phyloP scores from a whole-genome alignment of 2,797 vertebrate species.

The Pantherophis alleghaniensis region DNA sequence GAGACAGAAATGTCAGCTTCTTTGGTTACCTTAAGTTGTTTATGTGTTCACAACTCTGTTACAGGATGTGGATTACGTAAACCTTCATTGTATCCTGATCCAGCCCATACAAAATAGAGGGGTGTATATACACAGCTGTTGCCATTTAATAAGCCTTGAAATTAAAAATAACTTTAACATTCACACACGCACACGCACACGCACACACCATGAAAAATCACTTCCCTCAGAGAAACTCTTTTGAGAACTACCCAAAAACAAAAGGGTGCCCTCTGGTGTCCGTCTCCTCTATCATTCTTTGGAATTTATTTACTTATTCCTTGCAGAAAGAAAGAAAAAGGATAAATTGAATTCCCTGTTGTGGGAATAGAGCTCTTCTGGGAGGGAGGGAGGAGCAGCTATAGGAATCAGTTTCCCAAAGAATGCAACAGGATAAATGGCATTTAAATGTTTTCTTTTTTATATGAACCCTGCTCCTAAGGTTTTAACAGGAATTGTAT shows the following conservation, averaged over 20 bases:
- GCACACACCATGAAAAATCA: conserved; percentile 1
- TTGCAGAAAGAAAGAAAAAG: conserved; percentile 52
- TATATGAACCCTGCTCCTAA: not conserved
- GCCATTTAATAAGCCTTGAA: conserved; percentile 42
- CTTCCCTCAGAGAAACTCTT: conserved; percentile 14
- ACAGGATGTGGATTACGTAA: conserved; percentile 8
- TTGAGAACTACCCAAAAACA: conserved; percentile 49
- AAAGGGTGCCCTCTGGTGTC: conserved; percentile 75
- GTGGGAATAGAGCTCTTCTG: not conserved
- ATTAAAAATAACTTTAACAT: conserved; percentile 32
- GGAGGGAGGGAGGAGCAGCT: not conserved
- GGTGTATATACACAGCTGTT: conserved; percentile 38
- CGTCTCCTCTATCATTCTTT: conserved; percentile 60
- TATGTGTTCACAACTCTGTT: not conserved
- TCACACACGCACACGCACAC: not conserved
- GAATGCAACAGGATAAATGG: not conserved
- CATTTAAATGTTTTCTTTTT: not conserved
- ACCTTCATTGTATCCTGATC: not conserved
- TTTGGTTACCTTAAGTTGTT: not conserved
- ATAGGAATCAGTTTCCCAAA: not conserved
- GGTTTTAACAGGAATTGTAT: not conserved
- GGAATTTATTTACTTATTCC: conserved; percentile 47
- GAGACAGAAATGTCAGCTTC: not conserved
- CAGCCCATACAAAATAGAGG: conserved; percentile 17
- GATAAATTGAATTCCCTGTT: conserved; percentile 42